Base-by-base conservation (phyloP, 2,797 vertebrate genomes). In the Cuniculus paca region DNA sequence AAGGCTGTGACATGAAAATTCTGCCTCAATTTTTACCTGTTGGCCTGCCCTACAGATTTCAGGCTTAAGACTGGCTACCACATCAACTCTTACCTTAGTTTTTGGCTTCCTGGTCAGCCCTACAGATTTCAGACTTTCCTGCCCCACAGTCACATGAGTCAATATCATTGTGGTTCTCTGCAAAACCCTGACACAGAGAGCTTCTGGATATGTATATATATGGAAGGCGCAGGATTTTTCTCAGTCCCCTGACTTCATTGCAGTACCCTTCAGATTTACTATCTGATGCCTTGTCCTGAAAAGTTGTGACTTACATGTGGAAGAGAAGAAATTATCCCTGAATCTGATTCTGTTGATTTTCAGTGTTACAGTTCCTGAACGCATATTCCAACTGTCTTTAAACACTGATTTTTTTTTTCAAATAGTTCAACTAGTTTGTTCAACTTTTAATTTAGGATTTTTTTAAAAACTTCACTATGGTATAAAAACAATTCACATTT, bases 1-100 rank as follows among this genome's bases (percentile, higher is more conserved):
- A 58, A 88, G 42, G 81, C 36, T 75, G 2, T 83, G 56, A 81
- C 26, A 95, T 94, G 94, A 24, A 39, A 84, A 75, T 72, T 82
- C n/a, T 50, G 36, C 17, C 22, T 85, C 42, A 54, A 84, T 58
- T 58, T 58, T 22, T 8, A 58, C 6, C 56, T 83, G 19, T 61
- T 63, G 28, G 11, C 19, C 22, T 86, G 34, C 7, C 8, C 54
- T 92, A 36, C 5, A 28, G 24, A 74, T 82, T 79, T 86, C 48
- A 87, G 56, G 56, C 39, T 81, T 28, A 75, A 86, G 22, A 68
- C 17, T 65, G 22, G 60, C 17, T 65, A 2, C 42, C 36, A 42
- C 68, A 81, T 52, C 28, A 78, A 78, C 68, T 79, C 50, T 90
- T 90, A 19, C 48, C n/a, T 63, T 58, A 65, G 17, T 91, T 78